Evolutionary conservation across 2,888 invertebrate species (phyloP).

Genomic region (Tortricodes alternella): DNA sequence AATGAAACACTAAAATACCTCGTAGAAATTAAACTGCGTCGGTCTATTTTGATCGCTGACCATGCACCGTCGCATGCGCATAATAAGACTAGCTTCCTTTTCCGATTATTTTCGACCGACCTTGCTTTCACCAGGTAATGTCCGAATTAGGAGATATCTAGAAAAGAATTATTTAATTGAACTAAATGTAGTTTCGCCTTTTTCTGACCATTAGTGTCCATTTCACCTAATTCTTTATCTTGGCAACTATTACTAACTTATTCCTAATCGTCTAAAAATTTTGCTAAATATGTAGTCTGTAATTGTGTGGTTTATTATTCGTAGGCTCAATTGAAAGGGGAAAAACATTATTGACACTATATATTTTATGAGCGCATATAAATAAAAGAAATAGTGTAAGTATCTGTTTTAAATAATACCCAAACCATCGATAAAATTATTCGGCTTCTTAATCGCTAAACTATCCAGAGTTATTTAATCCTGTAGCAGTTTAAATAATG

Average conservation of each 20-base stretch:
- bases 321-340: too few species aligned
- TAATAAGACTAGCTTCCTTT: conserved; percentile 18
- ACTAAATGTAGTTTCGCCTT: not conserved
- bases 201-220: too few species aligned
- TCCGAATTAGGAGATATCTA: not conserved
- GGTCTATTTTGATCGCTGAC: conserved; percentile 19
- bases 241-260: too few species aligned
- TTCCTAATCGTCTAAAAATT: too few species aligned
- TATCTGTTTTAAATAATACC: not conserved
- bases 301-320: too few species aligned
- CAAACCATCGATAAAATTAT: not conserved
- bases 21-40: conserved; percentile 8
- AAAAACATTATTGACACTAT: too few species aligned
- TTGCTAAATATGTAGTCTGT: too few species aligned
- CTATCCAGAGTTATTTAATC: too few species aligned
- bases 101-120: not conserved
- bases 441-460: too few species aligned
- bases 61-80: conserved; percentile 13
- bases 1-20: not conserved
- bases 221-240: too few species aligned
- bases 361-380: too few species aligned
- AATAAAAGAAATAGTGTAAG: too few species aligned
- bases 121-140: conserved; percentile 20
- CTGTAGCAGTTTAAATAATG: not conserved
- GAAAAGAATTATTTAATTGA: not conserved